Conservation (phyloP, 1,140 invertebrate species). For the Euwallacea fornicatus region DNA sequence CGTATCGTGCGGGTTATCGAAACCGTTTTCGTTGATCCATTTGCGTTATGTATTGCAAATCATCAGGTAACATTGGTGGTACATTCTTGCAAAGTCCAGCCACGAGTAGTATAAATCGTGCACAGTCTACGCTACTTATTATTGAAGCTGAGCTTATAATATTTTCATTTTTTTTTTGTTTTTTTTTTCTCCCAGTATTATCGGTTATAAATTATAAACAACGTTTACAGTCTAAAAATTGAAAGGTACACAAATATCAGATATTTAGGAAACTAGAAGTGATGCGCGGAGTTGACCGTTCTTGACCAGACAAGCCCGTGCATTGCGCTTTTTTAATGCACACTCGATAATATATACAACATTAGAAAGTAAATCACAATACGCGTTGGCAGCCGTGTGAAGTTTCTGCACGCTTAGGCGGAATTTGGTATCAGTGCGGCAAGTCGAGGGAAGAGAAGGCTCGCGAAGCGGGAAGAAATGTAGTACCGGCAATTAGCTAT, state of each 20-base stretch:
- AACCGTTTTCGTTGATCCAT: slow-evolving; percentile 30
- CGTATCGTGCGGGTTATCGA: slow-evolving; percentile 30
- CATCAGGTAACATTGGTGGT: slow-evolving; percentile 33
- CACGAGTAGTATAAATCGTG: slow-evolving; percentile 24
- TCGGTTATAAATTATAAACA: slow-evolving; percentile 46
- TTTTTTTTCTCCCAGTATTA: slow-evolving; percentile 38
- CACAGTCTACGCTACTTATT: slow-evolving; percentile 24
- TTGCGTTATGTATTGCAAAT: slow-evolving; percentile 35
- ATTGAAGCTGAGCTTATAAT: slow-evolving; percentile 34
- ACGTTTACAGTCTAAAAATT: slow-evolving; percentile 47
- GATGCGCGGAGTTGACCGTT: slow-evolving; percentile 15
- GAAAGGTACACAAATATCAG: slow-evolving; percentile 51
- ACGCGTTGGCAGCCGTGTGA: slow-evolving; percentile 31
- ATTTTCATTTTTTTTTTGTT: slow-evolving; percentile 37
- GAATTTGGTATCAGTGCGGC: background rate
- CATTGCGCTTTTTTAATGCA: slow-evolving; percentile 41
- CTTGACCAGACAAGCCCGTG: background rate
- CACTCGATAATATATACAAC: slow-evolving; percentile 46
- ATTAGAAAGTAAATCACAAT: slow-evolving; percentile 48
- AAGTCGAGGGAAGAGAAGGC: no score
- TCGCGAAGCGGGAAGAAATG: no score
- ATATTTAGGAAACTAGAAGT: slow-evolving; percentile 43
- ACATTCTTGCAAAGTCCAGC: slow-evolving; percentile 17
- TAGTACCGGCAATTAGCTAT: no score
- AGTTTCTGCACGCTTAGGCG: slow-evolving; percentile 1